Evolutionary conservation across 1,140 invertebrate genomes (phyloP), one percentile per base, ranked within the genome.

Genomic region (Drosophila triauraria): DNA sequence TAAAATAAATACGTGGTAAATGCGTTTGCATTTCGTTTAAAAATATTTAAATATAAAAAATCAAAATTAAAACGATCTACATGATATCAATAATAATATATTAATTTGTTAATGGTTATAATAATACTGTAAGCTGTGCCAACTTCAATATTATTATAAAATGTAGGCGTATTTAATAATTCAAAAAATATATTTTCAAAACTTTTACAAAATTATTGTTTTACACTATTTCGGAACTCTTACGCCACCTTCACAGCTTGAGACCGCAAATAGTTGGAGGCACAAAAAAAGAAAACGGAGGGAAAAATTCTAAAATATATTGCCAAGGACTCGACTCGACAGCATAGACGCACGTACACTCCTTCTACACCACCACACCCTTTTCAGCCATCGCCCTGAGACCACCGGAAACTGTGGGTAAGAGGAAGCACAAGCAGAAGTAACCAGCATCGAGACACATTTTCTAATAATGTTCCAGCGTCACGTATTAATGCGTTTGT

Each of bases 401-500:
- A 10, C 53, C 46, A 57, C 46, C 30, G 64, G 53, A 62, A 67
- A 54, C 44, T 57, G 82, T 65, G 67, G 70, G 54, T 10, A 43
- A 27, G 44, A 48, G 46, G 23, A 38, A 57, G 56, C 38, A 13
- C 56, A 20, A 67, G 74, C 43, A 44, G 80, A 90, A 88, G 80
- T 80, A 87, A 87, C 80, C 77, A 75, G 75, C 84, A 79, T 81
- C 74, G 85, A 81, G 85, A 90, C 85, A 85, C 83, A 80, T 88
- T 91, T 91, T 91, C 88, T 91, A 91, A 91, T 91, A 91, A 80
- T 85, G 88, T 65, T 88, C 69, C 81, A 88, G 84, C 81, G 81
- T 91, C 88, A 91, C 88, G 88, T 91, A 91, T 91, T 88, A 88
- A 91, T 91, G 88, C 88, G 88, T 91, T 90, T 91, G 88, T 91